Conservation (phyloP, 2,113 vertebrate species). For the Crotalus horridus region DNA sequence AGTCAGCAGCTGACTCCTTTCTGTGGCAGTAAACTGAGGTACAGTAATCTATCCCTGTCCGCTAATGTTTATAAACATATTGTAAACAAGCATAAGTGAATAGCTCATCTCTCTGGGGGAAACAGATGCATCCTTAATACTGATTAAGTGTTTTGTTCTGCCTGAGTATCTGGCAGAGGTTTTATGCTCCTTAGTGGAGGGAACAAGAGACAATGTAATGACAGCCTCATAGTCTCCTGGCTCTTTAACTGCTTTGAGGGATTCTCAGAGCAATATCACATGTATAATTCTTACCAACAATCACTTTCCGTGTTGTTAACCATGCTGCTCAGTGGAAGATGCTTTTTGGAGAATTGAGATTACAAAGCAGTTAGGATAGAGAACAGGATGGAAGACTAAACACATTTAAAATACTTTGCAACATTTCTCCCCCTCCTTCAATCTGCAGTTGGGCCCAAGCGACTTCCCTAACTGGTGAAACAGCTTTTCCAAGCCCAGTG, state of each 20-base stretch:
- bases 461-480: neutral
- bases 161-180: constrained; percentile 68
- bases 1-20: constrained; percentile 48
- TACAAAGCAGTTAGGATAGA: neutral
- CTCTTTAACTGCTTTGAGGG: constrained; percentile 57
- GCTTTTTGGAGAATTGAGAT: neutral
- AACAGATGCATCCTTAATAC: constrained; percentile 72
- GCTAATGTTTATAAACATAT: constrained; percentile 72
- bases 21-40: constrained; percentile 38
- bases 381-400: neutral
- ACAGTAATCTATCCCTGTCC: constrained; percentile 60
- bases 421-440: neutral
- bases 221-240: constrained; percentile 58
- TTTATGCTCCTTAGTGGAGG: constrained; percentile 54
- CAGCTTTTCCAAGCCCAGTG: neutral
- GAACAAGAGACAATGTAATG: constrained; percentile 54
- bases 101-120: constrained; percentile 66
- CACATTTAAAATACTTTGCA: neutral
- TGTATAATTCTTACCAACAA: constrained; percentile 43
- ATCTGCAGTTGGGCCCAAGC: neutral
- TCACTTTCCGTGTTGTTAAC: constrained; percentile 32
- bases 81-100: constrained; percentile 72
- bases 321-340: neutral
- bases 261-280: constrained; percentile 36
- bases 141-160: constrained; percentile 76